A percentile compares a stretch with the other conserved stretches of the same genome.
Evolutionary conservation across 2,113 vertebrate genomes (phyloP).

Genomic region (Sula dactylatra): DNA sequence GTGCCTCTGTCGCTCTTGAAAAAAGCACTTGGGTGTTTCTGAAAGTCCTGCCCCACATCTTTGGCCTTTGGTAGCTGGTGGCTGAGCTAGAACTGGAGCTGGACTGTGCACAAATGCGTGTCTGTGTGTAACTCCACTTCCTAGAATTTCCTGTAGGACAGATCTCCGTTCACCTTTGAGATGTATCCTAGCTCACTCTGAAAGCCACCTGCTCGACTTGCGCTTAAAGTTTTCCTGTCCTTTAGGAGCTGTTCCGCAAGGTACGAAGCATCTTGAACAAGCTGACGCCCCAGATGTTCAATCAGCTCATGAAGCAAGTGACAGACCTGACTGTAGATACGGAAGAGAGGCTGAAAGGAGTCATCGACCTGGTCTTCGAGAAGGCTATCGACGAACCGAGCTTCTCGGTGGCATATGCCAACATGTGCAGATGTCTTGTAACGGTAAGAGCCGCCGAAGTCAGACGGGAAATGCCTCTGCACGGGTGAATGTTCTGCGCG

Average conservation of each 20-base stretch:
- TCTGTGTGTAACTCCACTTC: not conserved
- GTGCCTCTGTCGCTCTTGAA: not conserved
- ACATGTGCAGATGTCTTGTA: conserved; percentile 96
- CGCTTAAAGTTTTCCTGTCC: not conserved
- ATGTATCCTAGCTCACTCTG: not conserved
- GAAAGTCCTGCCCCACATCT: not conserved
- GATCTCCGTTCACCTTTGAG: not conserved
- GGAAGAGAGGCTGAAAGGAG: conserved; percentile 93
- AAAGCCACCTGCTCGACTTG: no score
- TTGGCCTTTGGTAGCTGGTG: not conserved
- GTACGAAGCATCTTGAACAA: conserved; percentile 98
- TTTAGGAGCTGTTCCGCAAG: conserved; percentile 92
- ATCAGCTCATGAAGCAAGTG: conserved; percentile 97
- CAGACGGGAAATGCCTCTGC: not conserved
- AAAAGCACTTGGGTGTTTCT: not conserved
- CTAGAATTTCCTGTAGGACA: not conserved
- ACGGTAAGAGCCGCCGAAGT: conserved; percentile 77
- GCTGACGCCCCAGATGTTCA: conserved; percentile 97
- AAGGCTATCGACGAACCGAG: conserved; percentile 96
- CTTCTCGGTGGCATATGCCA: conserved; percentile 95
- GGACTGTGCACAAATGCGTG: rapidly evolving
- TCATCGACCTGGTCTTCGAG: conserved; percentile 98
- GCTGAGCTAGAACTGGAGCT: not conserved
- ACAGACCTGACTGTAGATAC: conserved; percentile 95
- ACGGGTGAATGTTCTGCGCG: not conserved